These are phyloP conservation scores for Hypsibius dujardini DNA, from an alignment of 1,140 invertebrate genomes.

Conservation along the genomic window DNA sequence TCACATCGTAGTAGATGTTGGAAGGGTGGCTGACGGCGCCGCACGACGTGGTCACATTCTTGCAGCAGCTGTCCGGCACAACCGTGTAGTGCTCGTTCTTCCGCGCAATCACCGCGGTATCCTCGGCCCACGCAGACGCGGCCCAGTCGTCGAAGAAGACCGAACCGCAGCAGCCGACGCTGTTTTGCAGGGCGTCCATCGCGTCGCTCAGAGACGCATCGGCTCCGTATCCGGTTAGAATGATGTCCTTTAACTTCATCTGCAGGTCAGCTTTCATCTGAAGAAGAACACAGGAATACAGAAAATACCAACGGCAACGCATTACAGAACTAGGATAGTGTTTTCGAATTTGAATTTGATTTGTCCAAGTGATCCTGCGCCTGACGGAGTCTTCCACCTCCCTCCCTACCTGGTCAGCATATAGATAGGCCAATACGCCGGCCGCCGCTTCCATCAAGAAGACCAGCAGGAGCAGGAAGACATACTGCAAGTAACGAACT, in stretches of 20 bases:
- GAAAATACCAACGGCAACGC: not conserved
- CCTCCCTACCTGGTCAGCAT: slow-evolving; percentile 49
- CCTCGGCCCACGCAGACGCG: slow-evolving; percentile 43
- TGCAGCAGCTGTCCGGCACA: slow-evolving; percentile 70
- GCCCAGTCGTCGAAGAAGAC: slow-evolving; percentile 53
- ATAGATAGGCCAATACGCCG: slow-evolving; percentile 60
- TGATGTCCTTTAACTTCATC: slow-evolving; percentile 54
- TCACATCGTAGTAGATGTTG: slow-evolving; percentile 60
- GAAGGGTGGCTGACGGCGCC: slow-evolving; percentile 58
- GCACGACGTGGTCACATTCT: slow-evolving; percentile 45
- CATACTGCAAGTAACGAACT: slow-evolving; percentile 46
- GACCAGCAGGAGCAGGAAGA: slow-evolving; percentile 54
- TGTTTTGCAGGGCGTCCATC: slow-evolving; percentile 57
- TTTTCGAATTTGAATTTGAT: too few species aligned
- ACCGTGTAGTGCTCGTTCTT: slow-evolving; percentile 24
- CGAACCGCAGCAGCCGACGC: slow-evolving; percentile 65
- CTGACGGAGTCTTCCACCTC: not conserved
- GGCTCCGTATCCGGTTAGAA: slow-evolving; percentile 49
- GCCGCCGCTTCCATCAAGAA: slow-evolving; percentile 58
- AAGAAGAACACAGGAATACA: slow-evolving; percentile 15
- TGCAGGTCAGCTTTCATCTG: slow-evolving; percentile 45
- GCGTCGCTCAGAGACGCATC: slow-evolving; percentile 47
- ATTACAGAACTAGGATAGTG: too few species aligned
- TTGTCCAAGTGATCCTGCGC: not conserved
- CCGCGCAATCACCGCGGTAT: slow-evolving; percentile 28